Evolutionary conservation across 1,140 invertebrate genomes (phyloP).

Genomic region (Calycopis cecrops): DNA sequence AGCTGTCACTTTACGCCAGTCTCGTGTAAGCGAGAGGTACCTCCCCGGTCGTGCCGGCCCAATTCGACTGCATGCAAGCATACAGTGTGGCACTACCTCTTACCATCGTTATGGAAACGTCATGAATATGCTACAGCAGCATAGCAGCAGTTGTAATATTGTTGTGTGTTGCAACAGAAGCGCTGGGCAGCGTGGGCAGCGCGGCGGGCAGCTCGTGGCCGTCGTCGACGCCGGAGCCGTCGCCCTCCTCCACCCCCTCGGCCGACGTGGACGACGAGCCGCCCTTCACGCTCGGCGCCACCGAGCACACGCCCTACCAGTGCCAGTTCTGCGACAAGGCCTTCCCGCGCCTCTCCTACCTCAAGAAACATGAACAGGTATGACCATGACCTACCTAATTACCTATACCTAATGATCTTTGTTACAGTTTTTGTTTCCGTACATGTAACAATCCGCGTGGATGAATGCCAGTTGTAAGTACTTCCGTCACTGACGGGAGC

Average conservation of each 20-base stretch:
- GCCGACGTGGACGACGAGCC: conserved; percentile 77
- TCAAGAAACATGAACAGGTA: conserved; percentile 95
- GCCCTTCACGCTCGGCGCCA: conserved; percentile 80
- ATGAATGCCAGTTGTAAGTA: too few species aligned
- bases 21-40: too few species aligned
- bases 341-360: conserved; percentile 89
- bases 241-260: conserved; percentile 78
- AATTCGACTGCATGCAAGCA: too few species aligned
- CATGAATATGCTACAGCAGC: not conserved
- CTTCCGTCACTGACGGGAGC: too few species aligned
- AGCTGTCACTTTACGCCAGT: too few species aligned
- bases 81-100: too few species aligned
- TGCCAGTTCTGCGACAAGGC: conserved; percentile 95
- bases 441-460: too few species aligned
- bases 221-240: conserved; percentile 76
- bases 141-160: not conserved
- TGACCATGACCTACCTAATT: not conserved
- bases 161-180: conserved; percentile 63
- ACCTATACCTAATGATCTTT: too few species aligned
- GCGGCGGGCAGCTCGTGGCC: conserved; percentile 80
- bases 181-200: conserved; percentile 80
- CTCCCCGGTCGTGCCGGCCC: too few species aligned
- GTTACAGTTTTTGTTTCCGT: too few species aligned
- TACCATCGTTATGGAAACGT: too few species aligned
- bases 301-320: conserved; percentile 87